These are phyloP conservation scores for Ctenoplectra terminalis DNA, from an alignment of 1,140 invertebrate species.

Conservation along the genomic window DNA sequence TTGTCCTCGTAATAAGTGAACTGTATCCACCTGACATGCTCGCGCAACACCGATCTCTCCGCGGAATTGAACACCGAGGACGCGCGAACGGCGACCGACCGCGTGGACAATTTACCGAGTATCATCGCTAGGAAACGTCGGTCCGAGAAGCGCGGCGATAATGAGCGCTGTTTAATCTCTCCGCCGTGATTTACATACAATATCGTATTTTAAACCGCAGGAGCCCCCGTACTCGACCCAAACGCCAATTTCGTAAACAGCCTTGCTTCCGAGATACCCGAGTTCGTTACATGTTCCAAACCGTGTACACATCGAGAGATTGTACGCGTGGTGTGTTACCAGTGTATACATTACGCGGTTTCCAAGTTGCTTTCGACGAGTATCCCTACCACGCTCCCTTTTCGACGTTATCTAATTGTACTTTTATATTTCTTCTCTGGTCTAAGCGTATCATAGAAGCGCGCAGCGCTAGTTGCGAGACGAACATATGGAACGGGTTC, in stretches of 20 bases:
- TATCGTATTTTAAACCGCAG: conserved; percentile 26
- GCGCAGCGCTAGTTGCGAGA: not conserved
- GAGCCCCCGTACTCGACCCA: conserved; percentile 38
- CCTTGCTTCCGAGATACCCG: not conserved
- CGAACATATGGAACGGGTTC: no score
- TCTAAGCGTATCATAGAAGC: not conserved
- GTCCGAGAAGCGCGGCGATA: conserved; percentile 47
- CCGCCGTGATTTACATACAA: conserved; percentile 74
- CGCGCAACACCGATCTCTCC: conserved; percentile 26
- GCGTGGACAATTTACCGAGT: conserved; percentile 70
- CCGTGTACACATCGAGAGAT: not conserved
- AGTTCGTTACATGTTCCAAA: no score
- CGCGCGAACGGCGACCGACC: conserved; percentile 40
- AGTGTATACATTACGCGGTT: no score
- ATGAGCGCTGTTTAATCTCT: conserved; percentile 59
- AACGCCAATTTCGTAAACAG: conserved; percentile 46
- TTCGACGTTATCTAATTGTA: not conserved
- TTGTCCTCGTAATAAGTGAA: conserved; percentile 76
- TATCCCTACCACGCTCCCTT: not conserved
- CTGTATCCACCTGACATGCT: conserved; percentile 67
- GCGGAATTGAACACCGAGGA: conserved; percentile 27
- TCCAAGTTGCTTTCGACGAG: not conserved
- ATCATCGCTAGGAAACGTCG: conserved; percentile 72
- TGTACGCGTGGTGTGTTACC: no score
- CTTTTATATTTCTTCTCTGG: not conserved